Percentiles rank a stretch among this genome's conserved stretches.
phyloP scores from a whole-genome alignment of 1,140 invertebrate species.

The Sycobia sp. region DNA sequence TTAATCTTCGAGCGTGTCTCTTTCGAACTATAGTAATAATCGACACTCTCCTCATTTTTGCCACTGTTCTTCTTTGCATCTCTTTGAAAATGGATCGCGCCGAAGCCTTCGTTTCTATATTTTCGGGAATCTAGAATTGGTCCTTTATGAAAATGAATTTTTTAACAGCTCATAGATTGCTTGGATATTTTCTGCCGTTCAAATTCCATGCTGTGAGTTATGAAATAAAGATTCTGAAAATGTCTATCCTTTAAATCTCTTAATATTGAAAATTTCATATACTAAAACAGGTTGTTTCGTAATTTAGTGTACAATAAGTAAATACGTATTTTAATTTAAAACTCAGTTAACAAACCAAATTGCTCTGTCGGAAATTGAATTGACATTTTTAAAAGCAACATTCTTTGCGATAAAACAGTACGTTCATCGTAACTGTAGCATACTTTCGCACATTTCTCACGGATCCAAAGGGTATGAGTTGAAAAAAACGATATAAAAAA shows the following conservation, averaged over 20 bases:
- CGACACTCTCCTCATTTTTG: background rate
- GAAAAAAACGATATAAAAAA: background rate
- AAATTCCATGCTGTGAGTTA: no score
- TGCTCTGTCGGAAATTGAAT: no score
- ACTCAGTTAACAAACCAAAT: background rate
- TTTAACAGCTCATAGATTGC: no score
- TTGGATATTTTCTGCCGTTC: no score
- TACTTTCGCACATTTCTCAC: conserved; percentile 1
- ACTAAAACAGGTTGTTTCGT: background rate
- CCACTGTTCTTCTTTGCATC: background rate
- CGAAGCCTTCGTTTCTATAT: no score
- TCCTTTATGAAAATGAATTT: no score
- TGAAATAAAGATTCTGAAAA: no score
- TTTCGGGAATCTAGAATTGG: no score
- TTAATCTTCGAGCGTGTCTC: conserved; percentile 26
- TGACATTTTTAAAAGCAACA: background rate
- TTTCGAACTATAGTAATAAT: background rate
- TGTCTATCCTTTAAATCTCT: background rate
- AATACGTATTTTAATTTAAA: background rate
- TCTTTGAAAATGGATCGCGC: no score
- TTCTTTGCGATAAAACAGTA: background rate
- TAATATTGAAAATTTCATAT: background rate
- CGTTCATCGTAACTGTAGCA: background rate
- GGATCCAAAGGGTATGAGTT: background rate
- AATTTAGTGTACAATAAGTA: background rate